phyloP scores from a whole-genome alignment of 2,888 invertebrate genomes.

The Selenia dentaria region DNA sequence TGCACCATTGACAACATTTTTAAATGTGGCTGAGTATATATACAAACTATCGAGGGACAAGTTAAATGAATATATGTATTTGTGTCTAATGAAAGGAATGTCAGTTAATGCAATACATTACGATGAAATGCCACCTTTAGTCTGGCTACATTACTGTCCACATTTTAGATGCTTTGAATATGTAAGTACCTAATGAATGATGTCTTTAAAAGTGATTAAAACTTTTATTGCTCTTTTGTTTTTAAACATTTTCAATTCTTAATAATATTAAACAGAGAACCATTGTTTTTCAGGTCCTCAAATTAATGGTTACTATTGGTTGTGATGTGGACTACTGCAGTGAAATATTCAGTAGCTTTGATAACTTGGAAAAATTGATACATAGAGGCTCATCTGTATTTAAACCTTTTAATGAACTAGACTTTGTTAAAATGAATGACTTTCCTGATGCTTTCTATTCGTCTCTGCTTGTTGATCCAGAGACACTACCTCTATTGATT shows the following conservation, averaged over 20 bases:
- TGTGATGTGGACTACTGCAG: slow-evolving; percentile 75
- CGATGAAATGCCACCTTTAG: slow-evolving; percentile 74
- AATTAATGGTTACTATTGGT: slow-evolving; percentile 65
- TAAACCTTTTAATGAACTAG: neutral
- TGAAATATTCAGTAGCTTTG: slow-evolving; percentile 14
- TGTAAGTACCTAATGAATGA: slow-evolving; percentile 54
- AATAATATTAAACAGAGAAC: no score
- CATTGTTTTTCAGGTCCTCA: slow-evolving; percentile 56
- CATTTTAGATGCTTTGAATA: slow-evolving; percentile 61
- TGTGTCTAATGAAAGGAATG: slow-evolving; percentile 69
- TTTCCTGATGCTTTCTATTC: slow-evolving; percentile 73
- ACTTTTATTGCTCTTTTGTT: no score
- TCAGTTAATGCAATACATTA: slow-evolving; percentile 61
- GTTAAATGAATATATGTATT: slow-evolving; percentile 65
- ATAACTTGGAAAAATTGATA: slow-evolving; percentile 14
- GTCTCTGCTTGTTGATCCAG: slow-evolving; percentile 58
- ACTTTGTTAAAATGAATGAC: slow-evolving; percentile 30
- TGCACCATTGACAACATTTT: slow-evolving; percentile 68
- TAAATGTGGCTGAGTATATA: slow-evolving; percentile 74
- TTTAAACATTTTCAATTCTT: no score
- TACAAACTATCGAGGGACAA: slow-evolving; percentile 59
- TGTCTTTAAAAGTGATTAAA: no score
- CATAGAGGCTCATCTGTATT: neutral
- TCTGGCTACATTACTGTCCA: slow-evolving; percentile 66
- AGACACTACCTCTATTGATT: slow-evolving; percentile 58